Base-by-base conservation (phyloP, 2,888 invertebrate genomes). In the Tupiocoris notatus region DNA sequence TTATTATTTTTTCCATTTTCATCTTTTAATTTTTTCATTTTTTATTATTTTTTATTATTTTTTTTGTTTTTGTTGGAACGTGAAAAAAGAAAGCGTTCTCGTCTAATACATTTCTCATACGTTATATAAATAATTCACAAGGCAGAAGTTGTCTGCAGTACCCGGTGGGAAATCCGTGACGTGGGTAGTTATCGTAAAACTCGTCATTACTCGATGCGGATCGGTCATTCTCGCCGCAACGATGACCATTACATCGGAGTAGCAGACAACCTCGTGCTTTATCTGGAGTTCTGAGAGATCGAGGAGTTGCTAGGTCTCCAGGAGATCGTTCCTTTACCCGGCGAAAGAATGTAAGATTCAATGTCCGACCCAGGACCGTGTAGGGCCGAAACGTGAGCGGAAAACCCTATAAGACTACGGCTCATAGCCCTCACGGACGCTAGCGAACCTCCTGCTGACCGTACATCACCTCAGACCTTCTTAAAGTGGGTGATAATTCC, bases 401-500 rank as follows among this genome's bases (percentile, higher is more conserved):
- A 57, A 67, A 57, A 21, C 57, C 67, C 57, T 57, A 56, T 57
- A 20, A 1, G 20, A 9, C 67, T 20, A 39, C 67, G 9, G n/a
- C 25, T 12, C 63, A 16, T 21, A 7, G 20, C 63, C 62, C 63
- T 16, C 22, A 2, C 23, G 2, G 20, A 62, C 62, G 20, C 7
- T 20, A 21, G 24, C 17, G 2, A 23, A n/a, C 39, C 57, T 22
- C 16, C 67, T 21, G 17, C 21, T 3, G 22, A 21, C 57, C 67
- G 67, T 67, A 54, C 12, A 67, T 67, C 67, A 67, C 67, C 54
- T 67, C 67, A 67, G 67, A 67, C 67, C 67, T 67, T 65, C 56
- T 56, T 21, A 67, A 67, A 67, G 67, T 67, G 39, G 39, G 39
- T 39, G 39, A 39, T 39, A 39, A 39, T 39, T 39, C 39, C 39